These are phyloP conservation scores for Synergus japonicus DNA, from an alignment of 2,888 invertebrate genomes.

Conservation along the genomic window DNA sequence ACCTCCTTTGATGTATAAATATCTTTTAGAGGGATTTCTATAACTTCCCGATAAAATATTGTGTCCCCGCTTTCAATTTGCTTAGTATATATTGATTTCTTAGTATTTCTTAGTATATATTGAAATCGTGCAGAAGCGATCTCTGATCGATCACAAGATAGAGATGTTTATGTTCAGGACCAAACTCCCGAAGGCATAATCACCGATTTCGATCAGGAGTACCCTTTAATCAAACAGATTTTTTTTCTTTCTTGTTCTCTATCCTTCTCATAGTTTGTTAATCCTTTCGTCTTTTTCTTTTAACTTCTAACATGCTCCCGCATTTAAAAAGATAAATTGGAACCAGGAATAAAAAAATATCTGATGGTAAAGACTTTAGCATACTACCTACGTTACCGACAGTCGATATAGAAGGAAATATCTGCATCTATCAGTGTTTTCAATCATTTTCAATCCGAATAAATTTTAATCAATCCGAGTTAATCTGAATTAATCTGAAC, in stretches of 20 bases:
- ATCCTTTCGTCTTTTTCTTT: not conserved
- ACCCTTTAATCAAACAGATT: not conserved
- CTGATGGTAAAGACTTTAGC: too few species aligned
- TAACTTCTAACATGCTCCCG: not conserved
- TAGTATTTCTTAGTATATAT: not conserved
- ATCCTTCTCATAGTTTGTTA: not conserved
- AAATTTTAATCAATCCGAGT: too few species aligned
- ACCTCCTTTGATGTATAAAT: not conserved
- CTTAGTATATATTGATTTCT: not conserved
- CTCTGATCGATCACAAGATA: not conserved
- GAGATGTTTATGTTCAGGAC: not conserved
- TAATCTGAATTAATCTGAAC: too few species aligned
- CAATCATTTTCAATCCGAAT: too few species aligned
- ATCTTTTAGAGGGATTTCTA: not conserved
- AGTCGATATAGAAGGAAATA: too few species aligned
- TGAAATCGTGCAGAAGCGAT: not conserved
- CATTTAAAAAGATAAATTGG: not conserved
- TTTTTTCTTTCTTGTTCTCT: not conserved
- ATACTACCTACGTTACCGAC: too few species aligned
- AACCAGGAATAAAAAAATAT: too few species aligned
- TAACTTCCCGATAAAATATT: not conserved
- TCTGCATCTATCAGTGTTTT: too few species aligned
- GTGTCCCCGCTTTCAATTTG: not conserved
- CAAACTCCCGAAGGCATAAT: not conserved
- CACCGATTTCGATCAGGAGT: not conserved